Conservation (phyloP, 2,888 invertebrate species). For the Ornithoptera priamus region DNA sequence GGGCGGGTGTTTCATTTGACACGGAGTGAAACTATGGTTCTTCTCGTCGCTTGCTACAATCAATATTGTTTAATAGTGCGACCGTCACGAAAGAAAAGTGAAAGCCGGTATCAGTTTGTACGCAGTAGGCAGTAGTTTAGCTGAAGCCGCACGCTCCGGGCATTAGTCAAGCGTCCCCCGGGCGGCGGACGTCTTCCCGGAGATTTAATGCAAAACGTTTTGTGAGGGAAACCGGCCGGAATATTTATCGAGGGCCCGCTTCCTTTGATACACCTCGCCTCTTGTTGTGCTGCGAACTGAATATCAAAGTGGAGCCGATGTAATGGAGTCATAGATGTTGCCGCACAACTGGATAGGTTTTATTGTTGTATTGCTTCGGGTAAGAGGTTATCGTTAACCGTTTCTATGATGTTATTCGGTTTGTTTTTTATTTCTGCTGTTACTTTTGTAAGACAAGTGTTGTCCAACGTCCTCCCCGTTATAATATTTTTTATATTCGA, state of each 20-base stretch:
- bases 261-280: constrained; percentile 17
- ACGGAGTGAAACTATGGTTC: no score
- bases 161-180: constrained; percentile 19
- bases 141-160: constrained; percentile 9
- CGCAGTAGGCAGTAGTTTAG: constrained; percentile 4
- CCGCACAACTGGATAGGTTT: background rate
- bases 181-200: constrained; percentile 8
- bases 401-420: background rate
- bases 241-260: constrained; percentile 12
- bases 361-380: background rate
- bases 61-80: background rate
- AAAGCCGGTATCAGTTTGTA: background rate
- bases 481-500: no score
- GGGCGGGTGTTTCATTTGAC: no score
- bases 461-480: no score
- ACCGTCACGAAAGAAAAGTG: background rate
- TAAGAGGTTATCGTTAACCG: background rate
- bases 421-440: no score
- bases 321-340: constrained; percentile 4
- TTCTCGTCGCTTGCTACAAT: no score
- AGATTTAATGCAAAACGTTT: constrained; percentile 21
- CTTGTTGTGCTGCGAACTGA: constrained; percentile 6
- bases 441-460: no score
- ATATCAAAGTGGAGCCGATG: constrained; percentile 1
- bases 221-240: constrained; percentile 11